These are phyloP conservation scores for Drosophila basisetae DNA, from an alignment of 2,888 invertebrate genomes.

Conservation along the genomic window DNA sequence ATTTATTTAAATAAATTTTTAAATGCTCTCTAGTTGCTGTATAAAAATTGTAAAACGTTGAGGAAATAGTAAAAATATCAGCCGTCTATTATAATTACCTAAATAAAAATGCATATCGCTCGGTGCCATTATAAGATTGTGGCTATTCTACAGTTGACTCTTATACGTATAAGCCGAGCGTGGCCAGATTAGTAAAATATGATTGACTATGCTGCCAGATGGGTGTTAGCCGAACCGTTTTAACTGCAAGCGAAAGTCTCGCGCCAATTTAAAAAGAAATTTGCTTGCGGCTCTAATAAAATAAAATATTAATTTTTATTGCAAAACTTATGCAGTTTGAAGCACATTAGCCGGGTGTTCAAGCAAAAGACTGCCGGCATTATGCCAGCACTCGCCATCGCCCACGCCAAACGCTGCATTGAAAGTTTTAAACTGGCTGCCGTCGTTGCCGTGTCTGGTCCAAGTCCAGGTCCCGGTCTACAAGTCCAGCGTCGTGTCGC, in stretches of 20 bases:
- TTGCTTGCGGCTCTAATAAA: background rate
- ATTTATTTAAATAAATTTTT: background rate
- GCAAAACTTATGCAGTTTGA: background rate
- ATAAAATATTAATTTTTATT: constrained; percentile 6
- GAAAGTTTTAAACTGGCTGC: constrained; percentile 50
- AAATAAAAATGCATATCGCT: background rate
- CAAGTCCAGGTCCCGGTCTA: constrained; percentile 33
- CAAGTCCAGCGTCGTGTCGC: constrained; percentile 59
- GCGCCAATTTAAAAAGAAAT: constrained; percentile 22
- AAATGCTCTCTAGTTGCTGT: no score
- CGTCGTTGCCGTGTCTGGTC: constrained; percentile 26
- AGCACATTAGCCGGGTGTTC: constrained; percentile 16
- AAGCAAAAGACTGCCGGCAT: constrained; percentile 23
- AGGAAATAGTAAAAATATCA: background rate
- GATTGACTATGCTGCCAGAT: background rate
- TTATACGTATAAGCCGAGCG: background rate
- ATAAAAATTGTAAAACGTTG: background rate
- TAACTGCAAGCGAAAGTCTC: background rate
- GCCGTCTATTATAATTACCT: background rate
- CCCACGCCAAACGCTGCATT: constrained; percentile 38
- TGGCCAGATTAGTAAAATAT: constrained; percentile 17
- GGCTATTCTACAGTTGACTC: background rate
- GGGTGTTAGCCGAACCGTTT: background rate
- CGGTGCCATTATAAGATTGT: constrained; percentile 1
- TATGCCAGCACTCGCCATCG: constrained; percentile 15